Evolutionary conservation across 2,113 vertebrate genomes (phyloP).

Genomic region (Gymnorhina tibicen): DNA sequence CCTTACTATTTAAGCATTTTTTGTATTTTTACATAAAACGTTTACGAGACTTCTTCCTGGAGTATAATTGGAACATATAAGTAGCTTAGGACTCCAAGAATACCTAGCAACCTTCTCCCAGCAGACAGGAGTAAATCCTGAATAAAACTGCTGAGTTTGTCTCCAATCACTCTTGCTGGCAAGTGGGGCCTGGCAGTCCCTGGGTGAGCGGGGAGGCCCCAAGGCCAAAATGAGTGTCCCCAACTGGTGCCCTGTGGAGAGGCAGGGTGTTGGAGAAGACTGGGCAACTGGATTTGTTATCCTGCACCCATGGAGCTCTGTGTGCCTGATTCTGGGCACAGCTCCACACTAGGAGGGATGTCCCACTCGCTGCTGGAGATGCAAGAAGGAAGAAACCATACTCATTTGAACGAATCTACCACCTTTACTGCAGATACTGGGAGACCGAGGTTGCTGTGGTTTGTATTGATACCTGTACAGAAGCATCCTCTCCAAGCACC

Average conservation of each 20-base stretch:
- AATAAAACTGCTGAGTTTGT: neutral
- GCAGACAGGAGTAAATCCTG: neutral
- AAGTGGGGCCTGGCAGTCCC: fast-evolving
- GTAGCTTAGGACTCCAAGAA: neutral
- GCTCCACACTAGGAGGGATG: neutral
- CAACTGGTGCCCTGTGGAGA: neutral
- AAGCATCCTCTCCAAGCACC: neutral
- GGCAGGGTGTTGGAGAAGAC: neutral
- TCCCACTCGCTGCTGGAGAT: neutral
- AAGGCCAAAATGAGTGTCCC: neutral
- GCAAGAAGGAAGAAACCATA: neutral
- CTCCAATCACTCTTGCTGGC: neutral
- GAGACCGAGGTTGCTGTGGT: neutral
- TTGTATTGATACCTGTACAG: neutral
- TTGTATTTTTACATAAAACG: neutral
- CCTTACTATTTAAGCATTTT: neutral
- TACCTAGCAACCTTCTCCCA: neutral
- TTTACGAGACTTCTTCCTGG: neutral
- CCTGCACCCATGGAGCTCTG: too few relatives aligned
- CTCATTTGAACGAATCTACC: neutral
- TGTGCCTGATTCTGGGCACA: neutral
- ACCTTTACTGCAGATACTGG: neutral
- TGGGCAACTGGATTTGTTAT: neutral
- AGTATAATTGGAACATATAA: neutral
- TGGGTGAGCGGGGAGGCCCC: fast-evolving